These are phyloP conservation scores for Euwallacea similis DNA, from an alignment of 1,140 invertebrate species.

Conservation along the genomic window DNA sequence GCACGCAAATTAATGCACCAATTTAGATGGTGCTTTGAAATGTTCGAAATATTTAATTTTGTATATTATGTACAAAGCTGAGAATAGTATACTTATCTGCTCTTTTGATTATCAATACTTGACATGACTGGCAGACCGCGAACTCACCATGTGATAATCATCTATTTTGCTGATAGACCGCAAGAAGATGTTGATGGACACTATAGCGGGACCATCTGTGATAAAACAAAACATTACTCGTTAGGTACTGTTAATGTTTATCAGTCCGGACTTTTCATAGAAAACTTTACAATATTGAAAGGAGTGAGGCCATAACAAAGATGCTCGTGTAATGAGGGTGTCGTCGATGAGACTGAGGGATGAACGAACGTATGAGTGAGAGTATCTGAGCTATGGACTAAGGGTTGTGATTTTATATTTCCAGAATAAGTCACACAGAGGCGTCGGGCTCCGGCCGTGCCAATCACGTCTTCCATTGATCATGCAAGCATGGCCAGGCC, in stretches of 20 bases:
- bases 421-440: conserved; percentile 18
- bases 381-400: neutral
- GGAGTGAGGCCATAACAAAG: neutral
- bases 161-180: conserved; percentile 98
- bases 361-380: neutral
- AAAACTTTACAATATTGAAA: conserved; percentile 7
- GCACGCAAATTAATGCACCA: no score
- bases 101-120: conserved; percentile 46
- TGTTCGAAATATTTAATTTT: no score
- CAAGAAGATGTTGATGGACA: conserved; percentile 90
- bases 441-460: conserved; percentile 43
- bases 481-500: conserved; percentile 27
- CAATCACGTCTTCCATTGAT: conserved; percentile 51
- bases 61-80: conserved; percentile 34
- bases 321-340: neutral
- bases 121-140: conserved; percentile 51
- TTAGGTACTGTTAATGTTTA: conserved; percentile 20
- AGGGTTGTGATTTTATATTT: conserved; percentile 27
- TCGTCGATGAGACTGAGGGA: neutral
- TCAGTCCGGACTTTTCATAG: conserved; percentile 10
- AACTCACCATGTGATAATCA: conserved; percentile 98
- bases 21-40: no score
- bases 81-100: conserved; percentile 39
- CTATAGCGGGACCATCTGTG: conserved; percentile 72
- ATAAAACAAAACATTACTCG: conserved; percentile 37